Base-by-base conservation (phyloP, 2,113 vertebrate species). In the Paramormyrops kingsleyae region DNA sequence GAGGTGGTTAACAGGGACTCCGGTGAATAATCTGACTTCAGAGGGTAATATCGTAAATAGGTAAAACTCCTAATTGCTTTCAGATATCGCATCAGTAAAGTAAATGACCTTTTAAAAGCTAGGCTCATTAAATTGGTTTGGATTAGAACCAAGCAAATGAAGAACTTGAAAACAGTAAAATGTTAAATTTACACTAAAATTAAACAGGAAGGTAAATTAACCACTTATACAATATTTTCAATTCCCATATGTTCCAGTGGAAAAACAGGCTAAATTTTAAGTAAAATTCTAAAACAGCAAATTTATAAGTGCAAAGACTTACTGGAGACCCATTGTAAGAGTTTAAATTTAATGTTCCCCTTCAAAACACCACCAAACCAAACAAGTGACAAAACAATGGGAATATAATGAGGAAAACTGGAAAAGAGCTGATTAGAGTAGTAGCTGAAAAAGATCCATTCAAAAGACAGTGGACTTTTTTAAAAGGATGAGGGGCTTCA, bases 361-460 rank as follows among this genome's bases (percentile, higher is more conserved):
- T 39, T 62, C 56, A 84, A n/a, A 85, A 85, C 31, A 6, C 17
- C 87, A 88, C 46, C 87, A 88, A 88, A 88, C 44, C 66, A 88
- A 74, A 89, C 10, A 5, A 46, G 24, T 4, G 35, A 31, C 70
- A 47, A 49, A 27, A 77, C 27, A 39, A 80, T 87, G 49, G 46
- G 47, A 87, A 87, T 31, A 2, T 77, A 77, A 31, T 39, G 12
- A 31, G 31, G 70, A 35, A 39, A 77, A 19, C 13, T n/a, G 46
- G 24, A 49, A 50, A 86, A 46, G 10, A 44, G 9, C n/a, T 12
- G 24, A 86, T 31, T n/a, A 49, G 10, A 86, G 12, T n/a, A 50
- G 24, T 31, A 17, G 13, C 24, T 27, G 44, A 50, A 31, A 86
- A 27, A 86, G 3, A 21, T 42, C 74, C 35, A 42, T 42, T 7